Conservation (phyloP, 2,113 vertebrate species). For the Cyanocitta stelleri region DNA sequence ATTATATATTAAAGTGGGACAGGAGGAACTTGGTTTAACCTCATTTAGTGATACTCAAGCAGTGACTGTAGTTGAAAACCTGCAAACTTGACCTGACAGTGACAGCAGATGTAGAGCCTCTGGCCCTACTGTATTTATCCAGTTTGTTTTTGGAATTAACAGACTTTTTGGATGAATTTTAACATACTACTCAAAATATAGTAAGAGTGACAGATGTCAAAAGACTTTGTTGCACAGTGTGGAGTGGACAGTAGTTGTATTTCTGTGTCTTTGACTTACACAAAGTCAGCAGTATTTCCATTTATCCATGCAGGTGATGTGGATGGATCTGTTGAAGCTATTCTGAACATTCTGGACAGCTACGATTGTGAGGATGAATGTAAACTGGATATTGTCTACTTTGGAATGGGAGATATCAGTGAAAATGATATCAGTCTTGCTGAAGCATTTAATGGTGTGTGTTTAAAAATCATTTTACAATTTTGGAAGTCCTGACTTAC, state of each 20-base stretch:
- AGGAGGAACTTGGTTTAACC: neutral
- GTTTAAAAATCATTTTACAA: neutral
- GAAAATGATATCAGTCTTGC: conserved; percentile 90
- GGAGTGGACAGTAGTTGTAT: neutral
- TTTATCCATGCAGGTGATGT: conserved; percentile 81
- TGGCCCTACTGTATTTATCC: neutral
- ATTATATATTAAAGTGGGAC: neutral
- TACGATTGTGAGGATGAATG: conserved; percentile 88
- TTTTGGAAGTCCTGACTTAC: neutral
- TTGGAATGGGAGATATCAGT: conserved; percentile 87
- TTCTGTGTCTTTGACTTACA: neutral
- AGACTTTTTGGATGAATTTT: neutral
- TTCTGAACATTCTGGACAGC: conserved; percentile 83
- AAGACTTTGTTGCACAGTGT: neutral
- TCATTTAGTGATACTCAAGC: neutral
- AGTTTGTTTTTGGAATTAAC: neutral
- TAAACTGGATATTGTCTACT: conserved; percentile 84
- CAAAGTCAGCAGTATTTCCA: neutral
- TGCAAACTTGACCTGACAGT: neutral
- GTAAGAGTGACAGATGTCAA: neutral
- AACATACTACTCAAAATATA: neutral
- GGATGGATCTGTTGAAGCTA: conserved; percentile 89
- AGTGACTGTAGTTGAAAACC: neutral
- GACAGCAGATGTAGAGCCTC: neutral
- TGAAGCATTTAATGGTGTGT: conserved; percentile 78